Conservation (phyloP, 2,888 invertebrate genomes). For the Spatulosminthurus flaviceps region DNA sequence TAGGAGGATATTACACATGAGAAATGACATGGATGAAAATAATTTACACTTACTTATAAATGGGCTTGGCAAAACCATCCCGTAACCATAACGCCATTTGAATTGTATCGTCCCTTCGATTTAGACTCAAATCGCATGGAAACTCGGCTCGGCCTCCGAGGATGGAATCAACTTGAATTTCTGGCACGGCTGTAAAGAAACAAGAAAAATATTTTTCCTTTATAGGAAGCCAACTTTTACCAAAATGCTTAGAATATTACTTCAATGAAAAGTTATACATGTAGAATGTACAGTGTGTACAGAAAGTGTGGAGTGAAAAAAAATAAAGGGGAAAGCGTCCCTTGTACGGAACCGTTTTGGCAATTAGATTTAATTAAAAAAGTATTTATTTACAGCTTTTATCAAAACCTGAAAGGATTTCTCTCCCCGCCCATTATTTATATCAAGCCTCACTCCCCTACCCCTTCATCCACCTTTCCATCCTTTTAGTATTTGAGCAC, state of each 20-base stretch:
- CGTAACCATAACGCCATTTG: conserved; percentile 94
- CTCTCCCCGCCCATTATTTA: conserved; percentile 35
- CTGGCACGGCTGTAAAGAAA: conserved; percentile 71
- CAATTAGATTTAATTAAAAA: conserved; percentile 63
- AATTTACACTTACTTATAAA: conserved; percentile 78
- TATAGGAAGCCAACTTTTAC: too few species aligned
- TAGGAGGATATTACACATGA: too few species aligned
- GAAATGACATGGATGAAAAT: too few species aligned
- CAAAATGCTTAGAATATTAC: too few species aligned
- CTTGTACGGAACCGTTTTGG: conserved; percentile 54
- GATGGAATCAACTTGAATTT: conserved; percentile 85
- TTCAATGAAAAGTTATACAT: too few species aligned
- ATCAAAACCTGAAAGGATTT: background rate
- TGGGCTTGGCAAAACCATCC: conserved; percentile 84
- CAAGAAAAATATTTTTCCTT: conserved; percentile 21
- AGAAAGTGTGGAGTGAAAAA: too few species aligned
- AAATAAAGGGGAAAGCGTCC: background rate
- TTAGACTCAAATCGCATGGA: conserved; percentile 85
- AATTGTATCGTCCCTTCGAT: conserved; percentile 84
- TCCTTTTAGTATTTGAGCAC: too few species aligned
- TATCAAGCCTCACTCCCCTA: conserved; percentile 28
- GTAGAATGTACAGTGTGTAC: too few species aligned
- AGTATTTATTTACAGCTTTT: background rate
- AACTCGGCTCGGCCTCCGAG: conserved; percentile 87
- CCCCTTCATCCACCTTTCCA: background rate